phyloP scores from a whole-genome alignment of 1,140 invertebrate species.

The Matsumurasca onukii region DNA sequence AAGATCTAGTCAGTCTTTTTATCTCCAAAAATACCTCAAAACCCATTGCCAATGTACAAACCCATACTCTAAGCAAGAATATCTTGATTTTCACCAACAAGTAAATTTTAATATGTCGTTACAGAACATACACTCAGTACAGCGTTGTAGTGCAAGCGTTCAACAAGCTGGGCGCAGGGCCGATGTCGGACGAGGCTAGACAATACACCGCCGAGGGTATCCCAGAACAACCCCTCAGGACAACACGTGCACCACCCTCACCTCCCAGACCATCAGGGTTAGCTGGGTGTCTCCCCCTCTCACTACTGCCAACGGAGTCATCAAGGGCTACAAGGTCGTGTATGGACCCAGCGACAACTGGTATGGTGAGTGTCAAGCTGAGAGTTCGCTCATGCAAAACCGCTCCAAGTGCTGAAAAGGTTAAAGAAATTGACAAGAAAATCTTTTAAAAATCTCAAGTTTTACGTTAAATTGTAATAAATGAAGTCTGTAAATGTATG shows the following conservation, averaged over 20 bases:
- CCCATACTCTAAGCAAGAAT: too few species aligned
- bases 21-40: too few species aligned
- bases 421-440: too few species aligned
- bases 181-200: slow-evolving; percentile 83
- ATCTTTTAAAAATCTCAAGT: too few species aligned
- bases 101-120: too few species aligned
- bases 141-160: slow-evolving; percentile 93
- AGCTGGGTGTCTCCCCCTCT: slow-evolving; percentile 91
- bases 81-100: too few species aligned
- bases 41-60: too few species aligned
- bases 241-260: slow-evolving; percentile 85
- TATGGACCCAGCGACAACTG: slow-evolving; percentile 90
- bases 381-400: too few species aligned
- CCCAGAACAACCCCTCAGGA: slow-evolving; percentile 92
- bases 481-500: too few species aligned
- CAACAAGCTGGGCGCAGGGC: slow-evolving; percentile 91
- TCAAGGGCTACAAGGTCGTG: slow-evolving; percentile 95
- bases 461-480: too few species aligned
- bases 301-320: slow-evolving; percentile 88
- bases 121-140: slow-evolving; percentile 90
- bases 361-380: slow-evolving; percentile 75
- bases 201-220: slow-evolving; percentile 91
- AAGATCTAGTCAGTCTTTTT: too few species aligned
- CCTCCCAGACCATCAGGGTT: slow-evolving; percentile 90
- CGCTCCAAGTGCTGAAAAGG: too few species aligned